A percentile compares a stretch with the other conserved stretches of the same genome.
Evolutionary conservation across 2,797 vertebrate genomes (phyloP).

Genomic region (Balearica regulorum): DNA sequence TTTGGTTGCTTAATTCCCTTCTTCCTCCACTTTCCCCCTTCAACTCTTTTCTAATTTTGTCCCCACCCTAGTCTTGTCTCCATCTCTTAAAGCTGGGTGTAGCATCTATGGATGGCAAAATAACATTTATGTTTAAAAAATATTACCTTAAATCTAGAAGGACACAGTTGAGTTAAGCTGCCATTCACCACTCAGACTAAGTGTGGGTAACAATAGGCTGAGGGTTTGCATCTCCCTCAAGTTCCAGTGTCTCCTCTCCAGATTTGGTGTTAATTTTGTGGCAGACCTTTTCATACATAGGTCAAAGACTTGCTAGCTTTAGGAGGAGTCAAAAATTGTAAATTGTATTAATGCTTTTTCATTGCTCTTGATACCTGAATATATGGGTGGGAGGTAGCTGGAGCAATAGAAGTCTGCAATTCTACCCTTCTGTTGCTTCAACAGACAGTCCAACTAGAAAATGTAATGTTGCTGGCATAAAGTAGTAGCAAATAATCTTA

Average conservation of each 20-base stretch:
- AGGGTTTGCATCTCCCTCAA: not conserved
- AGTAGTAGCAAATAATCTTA: slow-evolving; percentile 8
- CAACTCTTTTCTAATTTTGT: not conserved
- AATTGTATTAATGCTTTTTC: not conserved
- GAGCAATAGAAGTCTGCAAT: not conserved
- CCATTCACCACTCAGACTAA: not conserved
- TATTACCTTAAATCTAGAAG: not conserved
- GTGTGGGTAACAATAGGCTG: not conserved
- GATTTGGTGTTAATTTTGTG: not conserved
- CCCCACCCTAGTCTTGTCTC: not conserved
- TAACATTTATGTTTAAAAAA: not conserved
- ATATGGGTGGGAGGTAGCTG: not conserved
- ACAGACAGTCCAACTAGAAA: not conserved
- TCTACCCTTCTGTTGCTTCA: not conserved
- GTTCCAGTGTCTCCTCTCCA: not conserved
- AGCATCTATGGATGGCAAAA: not conserved
- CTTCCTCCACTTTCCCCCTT: not conserved
- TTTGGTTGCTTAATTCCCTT: not conserved
- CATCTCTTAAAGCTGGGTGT: not conserved
- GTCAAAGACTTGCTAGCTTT: not conserved
- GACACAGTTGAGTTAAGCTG: not conserved
- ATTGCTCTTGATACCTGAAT: not conserved
- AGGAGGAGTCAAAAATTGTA: not conserved
- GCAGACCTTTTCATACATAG: not conserved
- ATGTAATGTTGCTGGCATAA: not conserved